Evolutionary conservation across 2,888 invertebrate genomes (phyloP), one percentile per base, ranked within the genome.

Genomic region (Perizoma affinitatum): DNA sequence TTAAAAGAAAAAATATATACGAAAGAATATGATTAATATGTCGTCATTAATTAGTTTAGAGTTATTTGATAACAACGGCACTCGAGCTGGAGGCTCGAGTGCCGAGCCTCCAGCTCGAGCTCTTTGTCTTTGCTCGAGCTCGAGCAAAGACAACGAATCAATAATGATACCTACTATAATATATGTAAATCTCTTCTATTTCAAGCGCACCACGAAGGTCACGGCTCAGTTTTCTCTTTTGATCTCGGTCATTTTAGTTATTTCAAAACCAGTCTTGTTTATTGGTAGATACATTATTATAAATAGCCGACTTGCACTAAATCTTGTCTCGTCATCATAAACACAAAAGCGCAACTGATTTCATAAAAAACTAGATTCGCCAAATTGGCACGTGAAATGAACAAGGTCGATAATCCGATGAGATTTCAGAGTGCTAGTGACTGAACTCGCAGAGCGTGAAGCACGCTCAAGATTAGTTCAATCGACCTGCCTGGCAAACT

Each of bases 211-310:
- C 48, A 49, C 55, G 56, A 64, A 65, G 66, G 67, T 63, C 63
- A 60, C 61, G 58, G 54, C 54, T 58, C 48, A 42, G 50, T 56
- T 66, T 67, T 69, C 64, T 69, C 67, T 66, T 67, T 63, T 60
- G 41, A 65, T 49, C 52, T 57, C 49, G 33, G 43, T 38, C 61
- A 59, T 57, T 58, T 38, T 42, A 54, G 53, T 55, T 58, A 34
- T 11, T 36, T 53, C 46, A 54, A 57, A 48, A 45, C 48, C 51
- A n/a, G 49, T 40, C 47, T 54, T 51, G 54, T 52, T 48, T 7
- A 49, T 5, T 42, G 7, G 5, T 38, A 5, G 36, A 34, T 41
- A 42, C 44, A 44, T n/a, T 36, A 44, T 11, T 43, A 35, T 52
- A 22, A 22, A 22, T 22, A 22, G 22, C 3, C 22, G 1, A 2